Evolutionary conservation across 2,888 invertebrate species (phyloP), one percentile per base, ranked within the genome.

Genomic region (Synergus gifuensis): DNA sequence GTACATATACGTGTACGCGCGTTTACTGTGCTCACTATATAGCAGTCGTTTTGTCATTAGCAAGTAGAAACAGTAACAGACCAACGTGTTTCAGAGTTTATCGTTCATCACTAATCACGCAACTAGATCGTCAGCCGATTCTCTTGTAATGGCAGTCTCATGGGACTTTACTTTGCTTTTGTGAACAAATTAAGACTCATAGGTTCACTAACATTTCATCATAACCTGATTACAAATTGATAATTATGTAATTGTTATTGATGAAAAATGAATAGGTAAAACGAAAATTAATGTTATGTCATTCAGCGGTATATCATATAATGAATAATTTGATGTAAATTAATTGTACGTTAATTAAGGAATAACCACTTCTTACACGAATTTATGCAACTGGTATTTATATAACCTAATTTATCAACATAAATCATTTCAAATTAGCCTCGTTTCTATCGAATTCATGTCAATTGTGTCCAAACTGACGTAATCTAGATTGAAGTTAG

Each of bases 11-110:
- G 63, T 64, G 18, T 60, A 54, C 12, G 40, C 46, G 16, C 46
- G 16, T 63, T 16, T 44, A 42, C 36, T 76, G 49, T 66, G 54
- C 44, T 63, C 77, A 62, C 81, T 36, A 36, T 76, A 80, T 81
- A 78, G 77, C 78, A 62, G 76, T 44, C 78, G 63, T 78, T 82
- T 82, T 69, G 63, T 63, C 78, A 81, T 82, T 81, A 80, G 76
- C 62, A 69, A 77, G 62, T 77, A 60, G 73, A 73, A 66, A 66
- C 66, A 40, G 64, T 40, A 66, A 44, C 44, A 66, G 66, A 66
- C 40, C n/a, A 44, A 73, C 54, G 40, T 40, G 73, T 58, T 40
- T 40, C 28, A 36, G 36, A 49, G 36, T 73, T 73, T 73, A 73
- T 73, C 73, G 54, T 40, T 73, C n/a, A 73, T 73, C 54, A 40